These are phyloP conservation scores for Notoglanidium macrostoma DNA, from an alignment of 2,797 vertebrate genomes.

Conservation along the genomic window DNA sequence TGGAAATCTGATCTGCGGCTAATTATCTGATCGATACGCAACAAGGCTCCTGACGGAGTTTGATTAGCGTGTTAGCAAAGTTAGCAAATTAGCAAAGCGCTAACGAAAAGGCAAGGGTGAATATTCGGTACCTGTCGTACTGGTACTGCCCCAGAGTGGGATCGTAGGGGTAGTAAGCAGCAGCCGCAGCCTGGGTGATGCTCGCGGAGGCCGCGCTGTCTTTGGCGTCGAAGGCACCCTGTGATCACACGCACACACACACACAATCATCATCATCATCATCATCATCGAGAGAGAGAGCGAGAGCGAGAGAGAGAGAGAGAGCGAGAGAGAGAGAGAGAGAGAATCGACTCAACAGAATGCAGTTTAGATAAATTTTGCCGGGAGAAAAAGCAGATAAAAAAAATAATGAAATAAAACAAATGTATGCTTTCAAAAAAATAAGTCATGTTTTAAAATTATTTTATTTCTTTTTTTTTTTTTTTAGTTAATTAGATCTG, in stretches of 20 bases:
- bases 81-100: slow-evolving; percentile 22
- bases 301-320: no score
- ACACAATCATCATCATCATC: neutral
- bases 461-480: neutral
- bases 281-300: neutral
- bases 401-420: no score
- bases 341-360: neutral
- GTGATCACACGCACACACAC: slow-evolving; percentile 63
- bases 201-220: slow-evolving; percentile 88
- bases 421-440: neutral
- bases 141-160: slow-evolving; percentile 93
- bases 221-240: slow-evolving; percentile 94
- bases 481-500: neutral
- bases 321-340: no score
- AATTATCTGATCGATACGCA: slow-evolving; percentile 35
- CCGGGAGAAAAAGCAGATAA: neutral
- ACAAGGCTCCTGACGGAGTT: slow-evolving; percentile 2
- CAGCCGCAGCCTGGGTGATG: slow-evolving; percentile 82
- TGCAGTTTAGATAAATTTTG: neutral
- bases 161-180: slow-evolving; percentile 94
- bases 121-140: slow-evolving; percentile 81
- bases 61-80: slow-evolving; percentile 31
- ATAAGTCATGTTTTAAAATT: neutral
- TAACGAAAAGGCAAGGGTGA: neutral
- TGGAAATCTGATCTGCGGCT: neutral